A percentile compares a stretch with the other conserved stretches of the same genome.
Conservation (phyloP, 2,888 invertebrate genomes). For the Trisateles emortualis region DNA sequence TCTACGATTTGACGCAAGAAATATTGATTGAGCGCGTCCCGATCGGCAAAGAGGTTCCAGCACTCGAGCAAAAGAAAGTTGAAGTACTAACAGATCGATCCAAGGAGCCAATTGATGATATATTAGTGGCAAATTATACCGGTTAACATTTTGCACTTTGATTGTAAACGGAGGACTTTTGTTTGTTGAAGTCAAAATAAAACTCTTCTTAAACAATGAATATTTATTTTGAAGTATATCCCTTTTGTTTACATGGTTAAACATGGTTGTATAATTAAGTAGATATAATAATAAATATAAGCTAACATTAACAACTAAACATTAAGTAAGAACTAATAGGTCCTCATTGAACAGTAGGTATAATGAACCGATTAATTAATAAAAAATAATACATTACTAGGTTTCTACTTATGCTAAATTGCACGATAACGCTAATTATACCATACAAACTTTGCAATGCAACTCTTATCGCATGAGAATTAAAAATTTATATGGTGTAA, state of each 20-base stretch:
- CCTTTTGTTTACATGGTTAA: slow-evolving; percentile 23
- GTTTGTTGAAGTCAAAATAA: slow-evolving; percentile 27
- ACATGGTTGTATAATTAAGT: slow-evolving; percentile 26
- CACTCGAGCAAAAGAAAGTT: slow-evolving; percentile 29
- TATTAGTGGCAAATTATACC: slow-evolving; percentile 55
- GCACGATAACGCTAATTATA: not conserved
- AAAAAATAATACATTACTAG: not conserved
- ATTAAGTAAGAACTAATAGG: slow-evolving; percentile 21
- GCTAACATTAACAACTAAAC: no score
- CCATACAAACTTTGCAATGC: not conserved
- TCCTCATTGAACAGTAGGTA: slow-evolving; percentile 14
- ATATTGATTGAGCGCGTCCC: slow-evolving; percentile 56
- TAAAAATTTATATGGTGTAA: no score
- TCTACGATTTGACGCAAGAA: slow-evolving; percentile 65
- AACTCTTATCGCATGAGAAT: no score
- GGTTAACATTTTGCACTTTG: slow-evolving; percentile 24
- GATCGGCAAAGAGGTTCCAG: not conserved
- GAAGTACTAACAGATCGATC: slow-evolving; percentile 20
- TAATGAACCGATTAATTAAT: slow-evolving; percentile 7
- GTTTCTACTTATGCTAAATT: not conserved
- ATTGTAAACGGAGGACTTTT: slow-evolving; percentile 7
- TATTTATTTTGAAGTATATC: slow-evolving; percentile 28
- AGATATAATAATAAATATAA: slow-evolving; percentile 21
- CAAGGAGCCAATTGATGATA: slow-evolving; percentile 49
- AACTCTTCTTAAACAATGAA: slow-evolving; percentile 25